These are phyloP conservation scores for Psettodes erumei DNA, from an alignment of 2,113 vertebrate species.

Conservation along the genomic window DNA sequence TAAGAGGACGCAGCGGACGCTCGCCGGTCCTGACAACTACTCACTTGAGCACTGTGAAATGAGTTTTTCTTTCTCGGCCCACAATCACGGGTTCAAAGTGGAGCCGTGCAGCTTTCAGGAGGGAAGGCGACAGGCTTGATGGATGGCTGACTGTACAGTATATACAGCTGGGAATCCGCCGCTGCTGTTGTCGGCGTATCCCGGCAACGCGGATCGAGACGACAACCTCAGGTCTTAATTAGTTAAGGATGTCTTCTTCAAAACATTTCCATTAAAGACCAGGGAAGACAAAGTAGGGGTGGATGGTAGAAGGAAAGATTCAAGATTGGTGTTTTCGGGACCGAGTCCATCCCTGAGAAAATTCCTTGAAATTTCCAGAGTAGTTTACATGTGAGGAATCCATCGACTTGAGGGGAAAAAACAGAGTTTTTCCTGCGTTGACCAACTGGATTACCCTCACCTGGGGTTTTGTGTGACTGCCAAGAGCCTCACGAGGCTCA, in stretches of 20 bases:
- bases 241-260: conserved; percentile 66
- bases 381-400: conserved; percentile 33
- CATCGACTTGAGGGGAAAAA: neutral
- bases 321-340: neutral
- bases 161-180: conserved; percentile 64
- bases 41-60: conserved; percentile 40
- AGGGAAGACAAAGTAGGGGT: conserved; percentile 28
- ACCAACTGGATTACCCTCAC: conserved; percentile 48
- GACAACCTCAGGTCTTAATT: conserved; percentile 65
- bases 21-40: conserved; percentile 28
- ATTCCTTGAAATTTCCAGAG: conserved; percentile 30
- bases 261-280: conserved; percentile 60
- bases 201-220: conserved; percentile 52
- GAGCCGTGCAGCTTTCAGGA: conserved; percentile 38
- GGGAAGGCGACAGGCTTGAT: conserved; percentile 52
- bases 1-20: conserved; percentile 39
- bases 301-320: conserved; percentile 2
- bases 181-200: conserved; percentile 51
- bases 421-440: neutral
- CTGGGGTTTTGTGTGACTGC: conserved; percentile 27
- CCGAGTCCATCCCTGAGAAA: conserved; percentile 8
- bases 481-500: conserved; percentile 14
- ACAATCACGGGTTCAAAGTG: conserved; percentile 56
- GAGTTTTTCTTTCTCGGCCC: conserved; percentile 53
- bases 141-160: conserved; percentile 59